Percentiles rank a stretch among this genome's conserved stretches.
Evolutionary conservation across 2,888 invertebrate species (phyloP).

Genomic region (Dorcus parallelipipedus): DNA sequence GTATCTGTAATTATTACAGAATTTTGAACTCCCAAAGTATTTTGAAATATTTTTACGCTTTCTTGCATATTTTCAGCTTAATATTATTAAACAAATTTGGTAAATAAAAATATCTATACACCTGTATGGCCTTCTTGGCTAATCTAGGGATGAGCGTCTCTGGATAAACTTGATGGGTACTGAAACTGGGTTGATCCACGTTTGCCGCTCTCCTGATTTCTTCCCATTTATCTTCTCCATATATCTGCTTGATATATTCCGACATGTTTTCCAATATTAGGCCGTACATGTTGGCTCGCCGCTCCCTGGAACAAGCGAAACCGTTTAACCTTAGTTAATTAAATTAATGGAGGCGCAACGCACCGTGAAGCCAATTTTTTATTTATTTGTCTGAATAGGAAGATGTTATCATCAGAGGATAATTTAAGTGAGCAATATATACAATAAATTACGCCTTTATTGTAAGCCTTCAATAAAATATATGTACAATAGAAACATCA

Average conservation of each 20-base stretch:
- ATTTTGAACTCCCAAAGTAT: not conserved
- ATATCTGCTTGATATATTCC: slow-evolving; percentile 87
- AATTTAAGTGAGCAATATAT: too few species aligned
- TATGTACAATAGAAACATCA: too few species aligned
- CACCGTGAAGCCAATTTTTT: too few species aligned
- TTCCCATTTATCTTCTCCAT: slow-evolving; percentile 93
- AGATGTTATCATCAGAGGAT: too few species aligned
- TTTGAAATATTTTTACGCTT: not conserved
- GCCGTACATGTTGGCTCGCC: slow-evolving; percentile 77
- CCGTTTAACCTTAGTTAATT: too few species aligned
- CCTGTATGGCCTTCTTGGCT: slow-evolving; percentile 83
- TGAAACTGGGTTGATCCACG: slow-evolving; percentile 84
- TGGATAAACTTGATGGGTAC: slow-evolving; percentile 90
- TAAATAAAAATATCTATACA: slow-evolving; percentile 35
- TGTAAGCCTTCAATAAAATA: too few species aligned
- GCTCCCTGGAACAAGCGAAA: not conserved
- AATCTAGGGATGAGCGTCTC: slow-evolving; percentile 83
- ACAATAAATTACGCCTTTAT: too few species aligned
- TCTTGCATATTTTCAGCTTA: not conserved
- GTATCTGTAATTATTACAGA: slow-evolving; percentile 58
- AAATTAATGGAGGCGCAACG: too few species aligned
- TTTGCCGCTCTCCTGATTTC: slow-evolving; percentile 80
- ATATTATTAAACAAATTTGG: not conserved
- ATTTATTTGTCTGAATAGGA: too few species aligned
- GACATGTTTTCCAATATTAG: slow-evolving; percentile 90